Conservation (phyloP, 92 coral and sea anemone species). For the Metridium senile region DNA sequence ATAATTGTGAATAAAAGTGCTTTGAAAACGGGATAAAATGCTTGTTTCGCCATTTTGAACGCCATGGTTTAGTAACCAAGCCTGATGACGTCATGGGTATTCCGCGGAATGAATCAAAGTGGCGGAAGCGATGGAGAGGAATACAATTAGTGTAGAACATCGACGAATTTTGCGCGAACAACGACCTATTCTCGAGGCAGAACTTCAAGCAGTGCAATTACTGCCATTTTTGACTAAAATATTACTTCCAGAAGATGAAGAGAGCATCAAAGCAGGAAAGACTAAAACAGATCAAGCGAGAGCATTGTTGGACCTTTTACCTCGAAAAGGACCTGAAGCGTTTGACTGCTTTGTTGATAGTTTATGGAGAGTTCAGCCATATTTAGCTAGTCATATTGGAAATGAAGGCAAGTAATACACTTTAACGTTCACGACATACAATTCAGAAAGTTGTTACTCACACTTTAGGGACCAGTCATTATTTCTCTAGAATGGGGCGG, state of each 20-base stretch:
- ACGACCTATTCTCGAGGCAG: slow-evolving; percentile 41
- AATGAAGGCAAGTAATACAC: slow-evolving; percentile 29
- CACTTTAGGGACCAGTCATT: too few species aligned
- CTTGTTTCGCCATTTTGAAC: neutral
- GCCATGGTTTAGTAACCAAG: neutral
- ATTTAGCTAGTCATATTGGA: slow-evolving; percentile 26
- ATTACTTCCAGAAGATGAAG: slow-evolving; percentile 51
- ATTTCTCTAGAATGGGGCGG: too few species aligned
- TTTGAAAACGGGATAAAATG: neutral
- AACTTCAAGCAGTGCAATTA: slow-evolving; percentile 64
- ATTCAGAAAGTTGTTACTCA: too few species aligned
- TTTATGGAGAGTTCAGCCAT: slow-evolving; percentile 32
- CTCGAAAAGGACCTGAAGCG: slow-evolving; percentile 51
- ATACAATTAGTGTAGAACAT: slow-evolving; percentile 53
- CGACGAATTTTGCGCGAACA: slow-evolving; percentile 47
- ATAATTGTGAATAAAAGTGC: neutral
- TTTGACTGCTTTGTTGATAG: slow-evolving; percentile 59
- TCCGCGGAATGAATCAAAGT: slow-evolving; percentile 10
- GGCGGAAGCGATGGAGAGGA: slow-evolving; percentile 15
- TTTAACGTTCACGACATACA: too few species aligned
- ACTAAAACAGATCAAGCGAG: slow-evolving; percentile 34
- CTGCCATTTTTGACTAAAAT: slow-evolving; percentile 41
- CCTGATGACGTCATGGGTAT: slow-evolving; percentile 16
- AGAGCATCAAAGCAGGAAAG: slow-evolving; percentile 41
- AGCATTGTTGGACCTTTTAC: slow-evolving; percentile 51